Base-by-base conservation (phyloP, 2,888 invertebrate species). In the Bedellia somnulentella region DNA sequence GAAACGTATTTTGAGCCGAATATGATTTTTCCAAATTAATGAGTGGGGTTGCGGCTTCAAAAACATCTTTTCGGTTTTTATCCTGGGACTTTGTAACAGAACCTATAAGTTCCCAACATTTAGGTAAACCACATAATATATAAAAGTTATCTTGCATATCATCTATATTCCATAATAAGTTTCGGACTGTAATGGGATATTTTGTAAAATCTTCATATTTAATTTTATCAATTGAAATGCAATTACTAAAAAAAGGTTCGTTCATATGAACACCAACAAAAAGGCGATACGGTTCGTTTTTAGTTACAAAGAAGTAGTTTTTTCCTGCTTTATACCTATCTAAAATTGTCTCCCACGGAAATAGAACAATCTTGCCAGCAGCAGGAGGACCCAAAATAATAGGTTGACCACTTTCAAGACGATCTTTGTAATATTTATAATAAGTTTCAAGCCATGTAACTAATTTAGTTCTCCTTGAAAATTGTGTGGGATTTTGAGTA, bases 51-150 rank as follows among this genome's bases (percentile, higher is more conserved):
- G n/a, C n/a, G n/a, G n/a, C n/a, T n/a, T n/a, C n/a, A n/a, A n/a
- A n/a, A n/a, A n/a, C n/a, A n/a, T n/a, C n/a, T n/a, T n/a, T n/a
- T 18, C 18, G 5, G 9, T 18, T 33, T 15, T 31, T 34, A 11
- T 47, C 47, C 23, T 36, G 41, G 27, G 59, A 37, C 51, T 67
- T 70, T 29, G 56, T 48, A 12, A 66, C 60, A 26, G 61, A 55
- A 6, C 71, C 71, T 32, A 63, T 47, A 27, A 75, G 39, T 52
- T 76, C 70, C 76, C 76, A 77, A 36, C 67, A 70, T 36, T 51
- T 38, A 13, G 49, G 26, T 36, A 59, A 47, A n/a, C 76, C 76
- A 40, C 49, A 49, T 40, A 76, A 47, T 42, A 76, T 66, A 40
- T 64, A 67, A 47, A 70, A 64, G 33, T 52, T 56, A 29, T 68